Conservation (phyloP, 2,888 invertebrate species). For the Zygothrica quintamaculata region DNA sequence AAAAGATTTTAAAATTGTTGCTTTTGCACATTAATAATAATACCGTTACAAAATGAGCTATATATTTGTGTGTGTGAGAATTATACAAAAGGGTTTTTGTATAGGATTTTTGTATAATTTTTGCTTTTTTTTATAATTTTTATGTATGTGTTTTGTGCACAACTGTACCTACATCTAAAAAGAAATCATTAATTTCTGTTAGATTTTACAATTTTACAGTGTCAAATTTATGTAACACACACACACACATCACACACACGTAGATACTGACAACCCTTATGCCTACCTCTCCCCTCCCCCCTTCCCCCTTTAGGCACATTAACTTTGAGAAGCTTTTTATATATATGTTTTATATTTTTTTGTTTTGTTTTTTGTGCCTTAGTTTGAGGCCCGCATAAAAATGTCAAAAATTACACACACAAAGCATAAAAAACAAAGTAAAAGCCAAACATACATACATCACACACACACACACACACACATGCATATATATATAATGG, state of each 20-base stretch:
- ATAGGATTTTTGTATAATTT: not conserved
- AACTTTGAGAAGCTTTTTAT: conserved; percentile 61
- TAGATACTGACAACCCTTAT: conserved; percentile 11
- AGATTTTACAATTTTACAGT: conserved; percentile 77
- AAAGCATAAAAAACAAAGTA: not conserved
- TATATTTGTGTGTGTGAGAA: too few relatives aligned
- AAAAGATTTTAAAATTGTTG: too few relatives aligned
- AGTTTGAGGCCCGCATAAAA: conserved; percentile 76
- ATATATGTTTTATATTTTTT: too few relatives aligned
- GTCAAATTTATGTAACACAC: conserved; percentile 70
- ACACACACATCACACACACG: conserved; percentile 16
- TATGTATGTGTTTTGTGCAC: conserved; percentile 41
- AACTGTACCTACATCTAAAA: conserved; percentile 63
- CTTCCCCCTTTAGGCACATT: conserved; percentile 54
- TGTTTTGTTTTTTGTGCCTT: conserved; percentile 34
- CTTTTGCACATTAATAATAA: too few relatives aligned
- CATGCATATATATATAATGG: not conserved
- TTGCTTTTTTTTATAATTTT: conserved; percentile 9
- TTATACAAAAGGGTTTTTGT: not conserved
- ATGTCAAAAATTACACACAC: conserved; percentile 79
- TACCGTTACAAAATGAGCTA: too few relatives aligned
- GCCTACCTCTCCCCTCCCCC: not conserved
- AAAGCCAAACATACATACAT: conserved; percentile 20
- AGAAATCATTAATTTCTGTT: conserved; percentile 78
- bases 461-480: conserved; percentile 17